Evolutionary conservation across 2,797 vertebrate species (phyloP), one percentile per base, ranked within the genome.

Genomic region (Danio tinwini): DNA sequence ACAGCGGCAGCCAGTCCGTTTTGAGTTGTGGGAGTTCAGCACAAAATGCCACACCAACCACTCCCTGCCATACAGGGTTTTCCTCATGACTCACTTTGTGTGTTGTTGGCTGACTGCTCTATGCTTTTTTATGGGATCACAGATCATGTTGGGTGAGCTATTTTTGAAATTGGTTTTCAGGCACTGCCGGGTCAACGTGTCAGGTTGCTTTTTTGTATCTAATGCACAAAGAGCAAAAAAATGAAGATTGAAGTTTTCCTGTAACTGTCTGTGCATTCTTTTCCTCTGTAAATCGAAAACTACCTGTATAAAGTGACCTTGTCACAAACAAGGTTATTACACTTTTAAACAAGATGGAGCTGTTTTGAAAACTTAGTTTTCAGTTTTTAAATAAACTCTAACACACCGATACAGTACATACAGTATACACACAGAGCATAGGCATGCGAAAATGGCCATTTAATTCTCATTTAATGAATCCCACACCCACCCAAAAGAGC

Each of bases 381-480:
- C 40, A 21, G 49, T 53, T 9, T n/a, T 55, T 2, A 47, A 0
- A 37, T 56, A 58, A 6, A 16, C 21, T 50, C 9, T 59, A 74
- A 19, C 50, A 52, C 29, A 50, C 29, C 5, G 3, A 45, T 21
- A 21, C 47, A 61, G 7, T 50, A n/a, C 8, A 47, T 7, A 63
- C 40, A 29, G 49, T 17, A 52, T 53, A 68, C 53, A 71, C 49
- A 71, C 37, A 55, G 11, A 50, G 39, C 17, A 58, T 10, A 58
- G 61, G 5, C 1, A 56, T 87, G 86, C 64, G 88, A 88, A 90
- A 86, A 68, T 65, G n/a, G 16, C 78, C 81, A 85, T 17, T 86
- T 86, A 70, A 84, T 89, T 88, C 75, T 85, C 21, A 77, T 81
- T 88, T 88, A 87, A 89, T 85, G 62, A 88, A 87, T 86, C 81